phyloP scores from a whole-genome alignment of 1,140 invertebrate species.

The Zaprionus inermis region DNA sequence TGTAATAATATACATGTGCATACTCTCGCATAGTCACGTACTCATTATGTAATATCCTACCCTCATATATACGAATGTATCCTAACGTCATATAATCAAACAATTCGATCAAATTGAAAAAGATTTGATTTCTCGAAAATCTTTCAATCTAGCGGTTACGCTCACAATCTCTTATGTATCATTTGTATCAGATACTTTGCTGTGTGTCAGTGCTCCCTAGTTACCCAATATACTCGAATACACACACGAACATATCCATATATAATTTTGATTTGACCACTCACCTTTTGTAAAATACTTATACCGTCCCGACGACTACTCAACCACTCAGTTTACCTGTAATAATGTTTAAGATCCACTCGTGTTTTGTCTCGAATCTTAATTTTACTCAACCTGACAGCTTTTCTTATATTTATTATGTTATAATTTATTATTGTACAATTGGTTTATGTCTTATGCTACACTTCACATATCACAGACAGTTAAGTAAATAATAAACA shows the following conservation, averaged over 20 bases:
- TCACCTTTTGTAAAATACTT: conserved; percentile 71
- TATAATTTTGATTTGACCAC: conserved; percentile 34
- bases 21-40: conserved; percentile 10
- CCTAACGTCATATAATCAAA: conserved; percentile 9
- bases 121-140: conserved; percentile 8
- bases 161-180: conserved; percentile 36
- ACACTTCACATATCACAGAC: conserved; percentile 60
- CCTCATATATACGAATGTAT: conserved; percentile 17
- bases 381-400: conserved; percentile 21
- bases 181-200: conserved; percentile 23
- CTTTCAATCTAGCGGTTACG: conserved; percentile 39
- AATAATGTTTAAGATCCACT: conserved; percentile 53
- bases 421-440: conserved; percentile 53
- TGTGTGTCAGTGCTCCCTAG: conserved; percentile 47
- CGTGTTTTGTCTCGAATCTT: conserved; percentile 38
- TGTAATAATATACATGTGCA: conserved; percentile 15
- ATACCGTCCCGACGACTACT: conserved; percentile 38
- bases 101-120: conserved; percentile 12
- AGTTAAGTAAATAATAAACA: conserved; percentile 62
- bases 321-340: conserved; percentile 24
- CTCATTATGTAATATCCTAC: conserved; percentile 1
- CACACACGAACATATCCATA: conserved; percentile 11
- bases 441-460: conserved; percentile 60
- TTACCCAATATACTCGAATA: conserved; percentile 22
- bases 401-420: conserved; percentile 33